Base-by-base conservation (phyloP, 2,888 invertebrate genomes). In the Leucoma salicis region DNA sequence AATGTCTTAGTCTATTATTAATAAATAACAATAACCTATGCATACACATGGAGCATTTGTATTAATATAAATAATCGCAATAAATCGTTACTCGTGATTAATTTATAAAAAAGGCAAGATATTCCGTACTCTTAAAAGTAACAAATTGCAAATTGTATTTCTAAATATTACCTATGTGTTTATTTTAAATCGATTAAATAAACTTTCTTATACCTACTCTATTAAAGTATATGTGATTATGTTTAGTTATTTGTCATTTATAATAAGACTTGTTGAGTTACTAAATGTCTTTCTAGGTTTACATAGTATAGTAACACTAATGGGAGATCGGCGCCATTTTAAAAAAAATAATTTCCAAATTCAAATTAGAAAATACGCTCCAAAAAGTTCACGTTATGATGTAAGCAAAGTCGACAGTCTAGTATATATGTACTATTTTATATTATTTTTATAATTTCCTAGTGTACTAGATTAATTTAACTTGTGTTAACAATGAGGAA, bases 161-260 rank as follows among this genome's bases (percentile, higher is more conserved):
- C 29, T 29, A 36, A 21, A 13, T 14, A 11, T 35, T 49, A 56
- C 14, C 5, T 53, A 40, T 33, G 38, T 45, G 50, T 21, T 27
- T 41, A 40, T 3, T 11, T 41, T 47, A 45, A 16, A 42, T n/a
- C n/a, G 49, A 31, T 46, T 28, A 28, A n/a, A 12, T 15, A 39
- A 37, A n/a, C 15, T 45, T 35, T 28, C 29, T 24, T 35, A 38
- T 42, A 14, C 32, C 46, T 31, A 52, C 45, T 44, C 46, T 37
- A 43, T 47, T 21, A 38, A 14, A n/a, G 28, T 27, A 27, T 14
- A 29, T 29, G 13, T 2, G 14, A 43, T 53, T 63, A 59, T 25
- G 53, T 7, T 58, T 62, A 69, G 42, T 73, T 72, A 73, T 69
- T 74, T 68, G 70, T 70, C 71, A 37, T 56, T 60, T 59, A 44